Conservation (phyloP, 2,797 vertebrate genomes). For the Helicolenus hilgendorfi region DNA sequence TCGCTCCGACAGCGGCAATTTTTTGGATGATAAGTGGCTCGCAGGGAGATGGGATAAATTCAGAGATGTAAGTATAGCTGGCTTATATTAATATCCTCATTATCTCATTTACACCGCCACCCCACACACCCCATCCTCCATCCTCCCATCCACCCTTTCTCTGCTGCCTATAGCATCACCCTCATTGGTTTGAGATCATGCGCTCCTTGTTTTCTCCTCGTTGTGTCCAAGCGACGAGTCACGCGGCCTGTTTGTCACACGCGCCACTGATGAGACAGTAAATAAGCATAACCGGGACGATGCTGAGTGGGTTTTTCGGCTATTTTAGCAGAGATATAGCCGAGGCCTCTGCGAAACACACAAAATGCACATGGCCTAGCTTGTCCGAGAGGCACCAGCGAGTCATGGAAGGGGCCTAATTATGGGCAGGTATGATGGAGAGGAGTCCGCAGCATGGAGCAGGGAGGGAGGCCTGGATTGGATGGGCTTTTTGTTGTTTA, state of each 20-base stretch:
- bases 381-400: neutral
- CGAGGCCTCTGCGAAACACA: slow-evolving; percentile 47
- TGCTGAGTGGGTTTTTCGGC: neutral
- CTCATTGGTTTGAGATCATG: slow-evolving; percentile 76
- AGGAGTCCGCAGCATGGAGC: slow-evolving; percentile 44
- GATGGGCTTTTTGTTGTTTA: neutral
- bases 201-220: slow-evolving; percentile 75
- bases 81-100: neutral
- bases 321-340: neutral
- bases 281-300: slow-evolving; percentile 15
- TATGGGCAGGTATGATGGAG: slow-evolving; percentile 56
- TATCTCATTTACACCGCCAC: slow-evolving; percentile 39
- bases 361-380: neutral
- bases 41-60: slow-evolving; percentile 97
- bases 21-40: slow-evolving; percentile 98
- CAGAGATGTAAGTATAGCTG: slow-evolving; percentile 95
- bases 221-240: slow-evolving; percentile 71
- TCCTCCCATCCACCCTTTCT: too few relatives aligned
- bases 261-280: slow-evolving; percentile 37
- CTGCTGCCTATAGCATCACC: neutral
- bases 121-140: neutral
- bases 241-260: slow-evolving; percentile 72
- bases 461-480: slow-evolving; percentile 11
- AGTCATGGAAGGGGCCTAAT: slow-evolving; percentile 50
- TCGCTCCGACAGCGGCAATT: slow-evolving; percentile 95